These are phyloP conservation scores for Crematogaster levior DNA, from an alignment of 2,888 invertebrate species.

Conservation along the genomic window DNA sequence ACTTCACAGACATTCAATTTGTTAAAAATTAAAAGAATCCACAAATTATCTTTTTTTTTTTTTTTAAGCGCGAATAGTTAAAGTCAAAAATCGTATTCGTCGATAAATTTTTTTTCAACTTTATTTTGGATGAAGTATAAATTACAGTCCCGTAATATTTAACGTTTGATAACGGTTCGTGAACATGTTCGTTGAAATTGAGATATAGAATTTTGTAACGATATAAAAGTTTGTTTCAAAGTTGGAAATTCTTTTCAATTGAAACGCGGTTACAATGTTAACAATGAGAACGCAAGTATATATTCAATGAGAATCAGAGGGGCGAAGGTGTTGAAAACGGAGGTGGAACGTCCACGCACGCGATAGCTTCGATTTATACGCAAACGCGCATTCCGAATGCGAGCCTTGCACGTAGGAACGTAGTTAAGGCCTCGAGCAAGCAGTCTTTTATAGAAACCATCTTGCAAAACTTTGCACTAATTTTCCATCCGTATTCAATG, in stretches of 20 bases:
- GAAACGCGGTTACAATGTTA: neutral
- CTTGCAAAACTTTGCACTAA: slow-evolving; percentile 17
- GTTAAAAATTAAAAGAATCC: neutral
- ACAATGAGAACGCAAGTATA: neutral
- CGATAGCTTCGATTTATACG: slow-evolving; percentile 46
- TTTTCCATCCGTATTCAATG: neutral
- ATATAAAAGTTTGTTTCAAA: neutral
- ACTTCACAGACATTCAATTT: neutral
- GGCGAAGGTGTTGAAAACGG: slow-evolving; percentile 47
- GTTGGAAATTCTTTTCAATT: neutral
- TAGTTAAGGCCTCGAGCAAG: slow-evolving; percentile 2
- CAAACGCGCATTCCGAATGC: slow-evolving; percentile 33
- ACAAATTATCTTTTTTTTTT: neutral
- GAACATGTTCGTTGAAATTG: neutral
- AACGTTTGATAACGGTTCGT: neutral
- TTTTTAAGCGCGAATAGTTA: neutral
- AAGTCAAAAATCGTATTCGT: neutral
- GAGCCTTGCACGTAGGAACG: slow-evolving; percentile 24
- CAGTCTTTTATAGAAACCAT: neutral
- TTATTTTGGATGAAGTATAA: neutral
- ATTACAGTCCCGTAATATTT: neutral
- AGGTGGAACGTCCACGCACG: slow-evolving; percentile 46
- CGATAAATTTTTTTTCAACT: neutral
- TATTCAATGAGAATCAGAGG: slow-evolving; percentile 13
- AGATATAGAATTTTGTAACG: neutral